phyloP scores from a whole-genome alignment of 92 coral and sea anemone genomes.

The Parazoanthus darwini region DNA sequence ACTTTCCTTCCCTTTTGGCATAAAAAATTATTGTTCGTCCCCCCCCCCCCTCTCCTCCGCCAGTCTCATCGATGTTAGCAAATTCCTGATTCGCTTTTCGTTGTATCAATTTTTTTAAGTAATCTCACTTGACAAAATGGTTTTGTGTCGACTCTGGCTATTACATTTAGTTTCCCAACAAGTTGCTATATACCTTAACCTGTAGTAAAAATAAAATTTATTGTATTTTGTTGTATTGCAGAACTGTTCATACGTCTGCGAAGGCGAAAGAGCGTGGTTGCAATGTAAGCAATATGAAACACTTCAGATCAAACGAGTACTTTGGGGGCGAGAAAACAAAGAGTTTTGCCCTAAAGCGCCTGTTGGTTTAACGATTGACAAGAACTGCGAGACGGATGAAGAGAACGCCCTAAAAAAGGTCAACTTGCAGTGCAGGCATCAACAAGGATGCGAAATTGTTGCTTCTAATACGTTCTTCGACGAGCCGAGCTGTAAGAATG shows the following conservation, averaged over 20 bases:
- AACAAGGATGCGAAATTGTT: conserved; percentile 94
- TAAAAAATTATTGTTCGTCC: too few species aligned
- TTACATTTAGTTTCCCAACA: too few species aligned
- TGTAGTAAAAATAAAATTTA: too few species aligned
- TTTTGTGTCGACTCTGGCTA: too few species aligned
- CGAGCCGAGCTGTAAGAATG: conserved; percentile 92
- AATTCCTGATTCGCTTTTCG: too few species aligned
- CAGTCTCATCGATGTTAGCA: too few species aligned
- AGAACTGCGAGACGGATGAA: conserved; percentile 81
- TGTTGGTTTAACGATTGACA: conserved; percentile 81
- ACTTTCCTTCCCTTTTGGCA: too few species aligned
- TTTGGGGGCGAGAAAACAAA: conserved; percentile 99
- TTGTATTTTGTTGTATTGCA: conserved; percentile 8
- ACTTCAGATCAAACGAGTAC: conserved; percentile 83
- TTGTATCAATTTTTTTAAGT: too few species aligned
- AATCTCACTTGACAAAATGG: too few species aligned
- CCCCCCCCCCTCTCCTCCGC: too few species aligned
- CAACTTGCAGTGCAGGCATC: conserved; percentile 84
- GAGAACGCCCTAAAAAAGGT: conserved; percentile 88
- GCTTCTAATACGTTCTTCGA: conserved; percentile 98
- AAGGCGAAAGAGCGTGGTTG: conserved; percentile 94
- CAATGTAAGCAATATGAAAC: conserved; percentile 95
- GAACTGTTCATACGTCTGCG: conserved; percentile 96
- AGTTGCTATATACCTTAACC: too few species aligned
- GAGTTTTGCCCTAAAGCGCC: conserved; percentile 87